phyloP scores from a whole-genome alignment of 92 coral and sea anemone genomes.

The Epizoanthus stellaris region DNA sequence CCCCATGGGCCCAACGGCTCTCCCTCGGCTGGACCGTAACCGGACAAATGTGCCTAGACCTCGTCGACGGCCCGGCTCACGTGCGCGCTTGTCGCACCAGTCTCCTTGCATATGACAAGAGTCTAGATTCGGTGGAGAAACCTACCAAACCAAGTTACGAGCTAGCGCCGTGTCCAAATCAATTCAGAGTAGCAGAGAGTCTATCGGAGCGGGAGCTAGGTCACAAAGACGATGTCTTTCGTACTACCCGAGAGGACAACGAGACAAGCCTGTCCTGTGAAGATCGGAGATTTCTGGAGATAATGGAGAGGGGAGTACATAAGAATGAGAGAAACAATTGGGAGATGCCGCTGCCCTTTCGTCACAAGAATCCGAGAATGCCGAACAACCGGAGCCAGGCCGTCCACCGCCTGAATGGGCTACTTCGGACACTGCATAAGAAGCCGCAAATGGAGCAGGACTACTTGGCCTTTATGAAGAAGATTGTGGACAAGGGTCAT shows the following conservation, averaged over 20 bases:
- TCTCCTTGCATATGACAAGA: too few relatives aligned
- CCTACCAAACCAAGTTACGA: too few relatives aligned
- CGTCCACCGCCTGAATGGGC: conserved; percentile 44
- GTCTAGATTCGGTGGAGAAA: too few relatives aligned
- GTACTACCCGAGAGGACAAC: too few relatives aligned
- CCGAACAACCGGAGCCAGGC: conserved; percentile 48
- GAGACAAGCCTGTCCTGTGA: too few relatives aligned
- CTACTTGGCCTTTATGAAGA: conserved; percentile 2
- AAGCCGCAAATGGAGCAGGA: conserved; percentile 50
- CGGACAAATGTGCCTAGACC: too few relatives aligned
- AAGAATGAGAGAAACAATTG: conserved; percentile 11
- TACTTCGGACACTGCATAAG: conserved; percentile 43
- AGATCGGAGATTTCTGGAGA: conserved; percentile 11
- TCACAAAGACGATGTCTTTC: too few relatives aligned
- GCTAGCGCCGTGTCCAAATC: too few relatives aligned
- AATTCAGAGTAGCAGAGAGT: background rate
- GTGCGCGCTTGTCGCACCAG: too few relatives aligned
- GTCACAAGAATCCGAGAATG: conserved; percentile 7
- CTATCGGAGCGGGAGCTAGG: background rate
- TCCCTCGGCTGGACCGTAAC: conserved; percentile 65
- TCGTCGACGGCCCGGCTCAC: too few relatives aligned
- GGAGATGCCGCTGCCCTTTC: conserved; percentile 32
- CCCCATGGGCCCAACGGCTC: conserved; percentile 64
- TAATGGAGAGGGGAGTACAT: conserved; percentile 9
- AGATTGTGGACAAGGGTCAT: conserved; percentile 17